Evolutionary conservation across 2,797 vertebrate genomes (phyloP).

Genomic region (Pangasius sanitwongsei): DNA sequence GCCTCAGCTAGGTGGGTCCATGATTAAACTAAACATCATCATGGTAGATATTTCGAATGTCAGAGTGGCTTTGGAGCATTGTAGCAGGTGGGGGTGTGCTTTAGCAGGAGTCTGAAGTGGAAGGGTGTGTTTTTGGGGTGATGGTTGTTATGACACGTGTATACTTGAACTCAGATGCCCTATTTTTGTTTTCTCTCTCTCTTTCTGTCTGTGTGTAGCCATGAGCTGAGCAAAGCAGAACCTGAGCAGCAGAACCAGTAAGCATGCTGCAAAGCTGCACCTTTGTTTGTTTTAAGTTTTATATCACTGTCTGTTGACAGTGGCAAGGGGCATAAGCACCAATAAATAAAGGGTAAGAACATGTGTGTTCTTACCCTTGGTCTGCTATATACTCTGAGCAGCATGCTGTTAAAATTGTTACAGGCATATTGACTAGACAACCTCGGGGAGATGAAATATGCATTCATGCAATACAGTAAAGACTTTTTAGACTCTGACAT

Average conservation of each 20-base stretch:
- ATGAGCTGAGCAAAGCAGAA: slow-evolving; percentile 6
- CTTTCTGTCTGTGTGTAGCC: neutral
- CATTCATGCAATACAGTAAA: slow-evolving; percentile 7
- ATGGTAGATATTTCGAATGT: slow-evolving; percentile 53
- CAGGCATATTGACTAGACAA: neutral
- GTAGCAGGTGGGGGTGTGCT: neutral
- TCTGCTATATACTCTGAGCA: neutral
- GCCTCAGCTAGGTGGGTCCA: slow-evolving; percentile 29
- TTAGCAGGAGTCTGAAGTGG: neutral
- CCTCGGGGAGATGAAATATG: neutral
- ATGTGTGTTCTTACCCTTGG: neutral
- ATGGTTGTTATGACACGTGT: neutral
- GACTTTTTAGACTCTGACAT: neutral
- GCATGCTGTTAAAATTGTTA: slow-evolving; percentile 1
- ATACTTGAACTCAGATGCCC: slow-evolving; percentile 6
- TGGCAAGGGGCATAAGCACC: slow-evolving; percentile 1
- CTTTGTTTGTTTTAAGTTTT: slow-evolving; percentile 21
- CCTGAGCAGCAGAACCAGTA: neutral
- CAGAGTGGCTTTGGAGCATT: slow-evolving; percentile 33
- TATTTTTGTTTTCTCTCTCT: neutral
- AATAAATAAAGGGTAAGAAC: slow-evolving; percentile 10
- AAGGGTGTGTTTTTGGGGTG: neutral
- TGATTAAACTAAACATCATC: slow-evolving; percentile 64
- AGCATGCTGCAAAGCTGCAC: slow-evolving; percentile 2
- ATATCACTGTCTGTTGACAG: slow-evolving; percentile 22